These are phyloP conservation scores for Drosophila ficusphila DNA, from an alignment of 1,140 invertebrate genomes.

Conservation along the genomic window DNA sequence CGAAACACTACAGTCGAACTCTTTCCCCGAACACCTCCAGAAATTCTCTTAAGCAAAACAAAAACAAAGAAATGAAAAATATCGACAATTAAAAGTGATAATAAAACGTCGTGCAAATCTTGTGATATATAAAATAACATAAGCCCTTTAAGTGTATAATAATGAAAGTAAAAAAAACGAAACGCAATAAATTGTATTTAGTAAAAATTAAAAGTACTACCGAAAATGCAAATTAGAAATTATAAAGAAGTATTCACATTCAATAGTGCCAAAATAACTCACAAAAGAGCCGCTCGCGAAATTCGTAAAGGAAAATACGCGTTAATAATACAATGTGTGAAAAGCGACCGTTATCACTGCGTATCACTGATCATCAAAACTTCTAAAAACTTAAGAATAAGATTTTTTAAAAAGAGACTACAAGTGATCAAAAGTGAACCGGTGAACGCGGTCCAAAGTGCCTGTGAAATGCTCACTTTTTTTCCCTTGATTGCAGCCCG, in stretches of 20 bases:
- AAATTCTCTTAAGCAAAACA: not conserved
- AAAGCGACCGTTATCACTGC: too few relatives aligned
- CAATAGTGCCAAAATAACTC: too few relatives aligned
- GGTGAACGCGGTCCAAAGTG: not conserved
- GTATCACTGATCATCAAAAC: not conserved
- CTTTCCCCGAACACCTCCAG: not conserved
- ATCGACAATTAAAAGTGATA: not conserved
- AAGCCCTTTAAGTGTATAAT: too few relatives aligned
- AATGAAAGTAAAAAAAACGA: not conserved
- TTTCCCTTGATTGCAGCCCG: conserved; percentile 18
- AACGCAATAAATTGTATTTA: too few relatives aligned
- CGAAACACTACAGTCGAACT: not conserved
- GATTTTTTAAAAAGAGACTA: too few relatives aligned
- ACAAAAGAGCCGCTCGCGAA: too few relatives aligned
- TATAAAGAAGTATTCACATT: too few relatives aligned
- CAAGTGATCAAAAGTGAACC: not conserved
- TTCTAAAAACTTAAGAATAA: too few relatives aligned
- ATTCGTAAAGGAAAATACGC: too few relatives aligned
- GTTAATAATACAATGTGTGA: not conserved
- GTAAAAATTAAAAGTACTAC: too few relatives aligned
- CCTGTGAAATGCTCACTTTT: not conserved
- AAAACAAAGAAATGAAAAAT: not conserved
- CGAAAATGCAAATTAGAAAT: too few relatives aligned
- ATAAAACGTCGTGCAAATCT: not conserved
- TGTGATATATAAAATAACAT: not conserved